Percentiles rank a stretch among this genome's conserved stretches.
Conservation (phyloP, 2,797 vertebrate species). For the Yasuhikotakia modesta region DNA sequence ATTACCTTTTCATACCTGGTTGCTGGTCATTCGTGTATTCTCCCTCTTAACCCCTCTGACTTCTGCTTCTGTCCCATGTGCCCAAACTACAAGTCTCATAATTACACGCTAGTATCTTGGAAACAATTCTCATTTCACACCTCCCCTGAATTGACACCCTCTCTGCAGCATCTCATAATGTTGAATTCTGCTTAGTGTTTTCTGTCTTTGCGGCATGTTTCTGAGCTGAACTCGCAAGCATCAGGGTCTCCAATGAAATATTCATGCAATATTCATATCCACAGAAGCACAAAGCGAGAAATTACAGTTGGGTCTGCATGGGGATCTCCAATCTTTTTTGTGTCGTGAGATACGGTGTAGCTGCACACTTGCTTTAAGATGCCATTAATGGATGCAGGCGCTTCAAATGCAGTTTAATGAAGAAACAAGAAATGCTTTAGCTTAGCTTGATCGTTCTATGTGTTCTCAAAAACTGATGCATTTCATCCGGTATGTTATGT, state of each 20-base stretch:
- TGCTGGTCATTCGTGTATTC: constrained; percentile 12
- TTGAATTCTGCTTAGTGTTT: constrained; percentile 34
- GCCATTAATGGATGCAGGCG: constrained; percentile 1
- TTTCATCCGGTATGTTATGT: neutral
- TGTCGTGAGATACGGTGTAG: constrained; percentile 31
- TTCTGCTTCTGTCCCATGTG: constrained; percentile 34
- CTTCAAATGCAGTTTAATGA: neutral
- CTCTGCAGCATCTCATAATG: constrained; percentile 46
- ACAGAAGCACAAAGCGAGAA: constrained; percentile 42
- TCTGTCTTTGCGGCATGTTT: constrained; percentile 25
- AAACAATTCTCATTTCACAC: constrained; percentile 31
- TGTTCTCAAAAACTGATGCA: neutral
- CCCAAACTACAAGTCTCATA: constrained; percentile 34
- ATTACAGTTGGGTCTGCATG: constrained; percentile 42
- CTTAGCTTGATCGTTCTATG: neutral
- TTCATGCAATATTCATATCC: constrained; percentile 32
- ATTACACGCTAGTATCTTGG: constrained; percentile 42
- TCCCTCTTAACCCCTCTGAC: constrained; percentile 7
- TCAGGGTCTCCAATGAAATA: constrained; percentile 43
- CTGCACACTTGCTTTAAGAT: constrained; percentile 7
- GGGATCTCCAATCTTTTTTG: constrained; percentile 44
- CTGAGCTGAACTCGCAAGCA: constrained; percentile 46
- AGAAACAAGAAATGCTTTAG: neutral
- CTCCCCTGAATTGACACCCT: constrained; percentile 22
- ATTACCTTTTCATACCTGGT: neutral